phyloP scores from a whole-genome alignment of 2,888 invertebrate species.

The Brenthis hecate region DNA sequence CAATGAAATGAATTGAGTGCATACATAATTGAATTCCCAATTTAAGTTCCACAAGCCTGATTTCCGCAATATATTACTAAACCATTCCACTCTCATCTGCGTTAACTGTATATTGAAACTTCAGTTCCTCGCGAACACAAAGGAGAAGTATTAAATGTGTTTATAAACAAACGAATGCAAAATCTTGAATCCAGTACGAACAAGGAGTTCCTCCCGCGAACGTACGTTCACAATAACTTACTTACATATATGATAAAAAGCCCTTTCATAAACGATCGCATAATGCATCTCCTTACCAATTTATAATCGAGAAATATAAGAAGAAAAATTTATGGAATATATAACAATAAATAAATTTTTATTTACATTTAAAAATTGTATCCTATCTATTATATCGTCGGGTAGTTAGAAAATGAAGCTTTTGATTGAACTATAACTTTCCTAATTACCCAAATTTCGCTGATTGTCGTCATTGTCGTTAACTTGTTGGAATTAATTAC shows the following conservation, averaged over 20 bases:
- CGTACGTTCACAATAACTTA: constrained; percentile 51
- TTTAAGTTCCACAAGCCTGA: constrained; percentile 71
- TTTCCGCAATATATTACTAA: constrained; percentile 56
- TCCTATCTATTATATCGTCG: constrained; percentile 75
- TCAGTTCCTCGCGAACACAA: constrained; percentile 49
- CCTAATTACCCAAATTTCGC: constrained; percentile 38
- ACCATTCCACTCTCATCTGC: constrained; percentile 50
- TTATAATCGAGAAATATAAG: constrained; percentile 79
- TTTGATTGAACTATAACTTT: constrained; percentile 49
- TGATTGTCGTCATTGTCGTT: constrained; percentile 27
- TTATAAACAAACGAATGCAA: constrained; percentile 55
- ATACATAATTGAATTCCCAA: constrained; percentile 76
- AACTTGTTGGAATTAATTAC: neutral
- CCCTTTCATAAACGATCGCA: constrained; percentile 71
- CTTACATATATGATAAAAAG: constrained; percentile 68
- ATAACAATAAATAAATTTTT: constrained; percentile 82
- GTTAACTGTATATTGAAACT: constrained; percentile 43
- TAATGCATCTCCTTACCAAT: constrained; percentile 75
- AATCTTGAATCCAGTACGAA: constrained; percentile 43
- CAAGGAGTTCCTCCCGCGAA: constrained; percentile 25
- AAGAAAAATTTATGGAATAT: constrained; percentile 79
- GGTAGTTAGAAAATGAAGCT: constrained; percentile 60
- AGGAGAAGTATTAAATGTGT: constrained; percentile 46
- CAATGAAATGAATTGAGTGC: constrained; percentile 81
- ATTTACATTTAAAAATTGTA: constrained; percentile 79